Evolutionary conservation across 2,113 vertebrate genomes (phyloP).

Genomic region (Hemiscyllium ocellatum): DNA sequence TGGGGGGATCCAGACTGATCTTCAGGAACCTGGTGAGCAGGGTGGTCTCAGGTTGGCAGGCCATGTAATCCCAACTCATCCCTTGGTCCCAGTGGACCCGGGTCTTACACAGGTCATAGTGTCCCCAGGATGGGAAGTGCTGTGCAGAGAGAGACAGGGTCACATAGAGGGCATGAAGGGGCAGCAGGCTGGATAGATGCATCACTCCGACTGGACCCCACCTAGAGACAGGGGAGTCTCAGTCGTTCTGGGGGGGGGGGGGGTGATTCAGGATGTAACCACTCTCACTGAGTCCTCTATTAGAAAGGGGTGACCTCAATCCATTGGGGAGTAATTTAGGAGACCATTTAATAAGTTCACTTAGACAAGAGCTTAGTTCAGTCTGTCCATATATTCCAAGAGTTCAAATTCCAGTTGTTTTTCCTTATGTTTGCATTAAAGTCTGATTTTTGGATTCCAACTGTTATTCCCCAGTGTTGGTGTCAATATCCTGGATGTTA

Average conservation of each 20-base stretch:
- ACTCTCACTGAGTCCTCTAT: background rate
- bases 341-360: too few species aligned
- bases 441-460: background rate
- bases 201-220: constrained; percentile 48
- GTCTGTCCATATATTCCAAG: background rate
- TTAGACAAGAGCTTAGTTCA: background rate
- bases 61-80: constrained; percentile 97
- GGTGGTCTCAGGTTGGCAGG: constrained; percentile 90
- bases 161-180: constrained; percentile 81
- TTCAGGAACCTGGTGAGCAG: constrained; percentile 96
- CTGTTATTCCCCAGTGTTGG: background rate
- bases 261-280: background rate
- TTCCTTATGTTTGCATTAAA: background rate
- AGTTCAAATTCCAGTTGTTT: constrained; percentile 18
- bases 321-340: too few species aligned
- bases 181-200: constrained; percentile 79
- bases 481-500: constrained; percentile 37
- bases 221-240: background rate
- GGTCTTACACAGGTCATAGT: constrained; percentile 94
- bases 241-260: background rate
- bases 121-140: constrained; percentile 91
- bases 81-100: constrained; percentile 91
- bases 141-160: constrained; percentile 77
- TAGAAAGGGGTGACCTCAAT: too few species aligned
- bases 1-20: constrained; percentile 84